Evolutionary conservation across 2,797 vertebrate species (phyloP), one percentile per base, ranked within the genome.

Genomic region (Echiichthys vipera): DNA sequence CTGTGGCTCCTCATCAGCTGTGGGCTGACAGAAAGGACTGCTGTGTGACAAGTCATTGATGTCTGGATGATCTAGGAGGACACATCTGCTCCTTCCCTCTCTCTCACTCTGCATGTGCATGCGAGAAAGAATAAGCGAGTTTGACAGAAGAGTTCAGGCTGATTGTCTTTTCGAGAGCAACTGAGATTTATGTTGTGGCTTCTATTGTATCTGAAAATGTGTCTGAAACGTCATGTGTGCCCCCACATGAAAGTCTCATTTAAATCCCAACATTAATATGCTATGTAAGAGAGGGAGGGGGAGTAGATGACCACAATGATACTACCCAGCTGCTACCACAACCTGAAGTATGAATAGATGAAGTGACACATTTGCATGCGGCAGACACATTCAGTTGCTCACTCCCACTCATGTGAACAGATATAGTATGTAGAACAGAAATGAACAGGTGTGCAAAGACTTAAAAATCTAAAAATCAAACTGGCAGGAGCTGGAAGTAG

Each of bases 31-130:
- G 78, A 56, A 71, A 70, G 78, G 73, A 71, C 69, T 76, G 77
- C 75, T 78, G 64, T 61, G 65, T 89, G 89, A 91, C 86, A 90
- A 86, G 77, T 66, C 77, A 88, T 57, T 90, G 86, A 91, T 88
- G 90, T 89, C 56, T 65, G 64, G 73, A 67, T 84, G 90, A 89
- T 91, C 86, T 82, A 56, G 84, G 71, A 77, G 66, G 83, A 72
- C 74, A 63, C 66, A 20, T 81, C 68, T 80, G 67, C 77, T 77
- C 42, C 13, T 47, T 56, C 37, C 49, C n/a, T 50, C 74, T 36
- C 39, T n/a, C 43, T 42, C 53, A 27, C 49, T 46, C 24, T 3
- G 1, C 37, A 42, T 49, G 56, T 40, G 51, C 8, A 0, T 49
- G 54, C 5, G 20, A 56, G 55, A 75, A 62, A 59, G 42, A 65